A percentile compares a stretch with the other conserved stretches of the same genome.
Evolutionary conservation across 2,113 vertebrate species (phyloP).

Genomic region (Physeter macrocephalus): DNA sequence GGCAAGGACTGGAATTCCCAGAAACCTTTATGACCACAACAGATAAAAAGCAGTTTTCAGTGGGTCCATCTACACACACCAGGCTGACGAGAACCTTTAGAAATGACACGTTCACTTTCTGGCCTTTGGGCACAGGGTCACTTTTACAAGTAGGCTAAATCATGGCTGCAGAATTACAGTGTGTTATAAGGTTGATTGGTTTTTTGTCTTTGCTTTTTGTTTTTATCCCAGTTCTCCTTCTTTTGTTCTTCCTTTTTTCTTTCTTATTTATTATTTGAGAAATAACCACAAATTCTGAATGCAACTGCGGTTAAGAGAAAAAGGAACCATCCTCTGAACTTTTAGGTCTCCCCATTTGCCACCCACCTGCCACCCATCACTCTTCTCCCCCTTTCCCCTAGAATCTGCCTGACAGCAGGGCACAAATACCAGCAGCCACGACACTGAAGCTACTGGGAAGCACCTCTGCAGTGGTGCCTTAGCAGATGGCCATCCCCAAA

Average conservation of each 20-base stretch:
- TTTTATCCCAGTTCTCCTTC: neutral
- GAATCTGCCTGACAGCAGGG: neutral
- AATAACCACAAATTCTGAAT: neutral
- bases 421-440: neutral
- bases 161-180: neutral
- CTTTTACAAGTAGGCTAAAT: neutral
- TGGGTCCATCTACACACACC: too few species aligned
- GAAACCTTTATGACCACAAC: neutral
- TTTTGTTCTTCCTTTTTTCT: neutral
- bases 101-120: rapidly evolving
- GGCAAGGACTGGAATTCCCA: neutral
- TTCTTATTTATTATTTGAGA: neutral
- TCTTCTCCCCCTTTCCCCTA: neutral
- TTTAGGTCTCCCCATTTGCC: neutral
- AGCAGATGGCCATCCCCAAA: neutral
- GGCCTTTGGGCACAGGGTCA: neutral
- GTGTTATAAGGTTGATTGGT: neutral
- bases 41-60: neutral
- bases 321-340: neutral
- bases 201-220: neutral
- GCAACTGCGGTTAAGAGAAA: neutral
- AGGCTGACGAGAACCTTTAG: neutral
- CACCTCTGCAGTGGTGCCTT: neutral
- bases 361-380: neutral
- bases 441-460: neutral